Evolutionary conservation across 2,113 vertebrate genomes (phyloP), one percentile per base, ranked within the genome.

Genomic region (Zapornia atra): DNA sequence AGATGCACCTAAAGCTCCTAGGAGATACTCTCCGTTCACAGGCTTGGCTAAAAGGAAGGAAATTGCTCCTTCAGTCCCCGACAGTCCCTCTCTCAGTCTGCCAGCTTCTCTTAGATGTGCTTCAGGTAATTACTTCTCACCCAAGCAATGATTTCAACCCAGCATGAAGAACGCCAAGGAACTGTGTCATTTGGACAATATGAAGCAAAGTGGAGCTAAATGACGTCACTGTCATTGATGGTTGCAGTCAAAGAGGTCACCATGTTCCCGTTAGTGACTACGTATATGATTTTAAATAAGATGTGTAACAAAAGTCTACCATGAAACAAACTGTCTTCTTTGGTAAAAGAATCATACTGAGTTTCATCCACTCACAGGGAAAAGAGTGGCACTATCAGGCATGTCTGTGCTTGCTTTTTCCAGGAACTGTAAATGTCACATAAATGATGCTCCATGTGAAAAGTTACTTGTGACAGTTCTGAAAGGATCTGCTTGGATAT

Each of bases 401-500:
- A 78, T 48, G 48, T 79, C 65, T 42, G 24, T 75, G 20, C 14
- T 2, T 10, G 18, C 9, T 77, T 93, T 92, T 86, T 25, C 36
- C 60, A 75, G 56, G 64, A 68, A 54, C 33, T 28, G 8, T 26
- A 89, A 84, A 73, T 66, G 60, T 78, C 83, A 79, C 6, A 42
- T 85, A 79, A 91, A 79, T 75, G 34, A 86, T 28, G 57, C 18
- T 56, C 53, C 34, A n/a, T 29, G 15, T 71, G 80, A 88, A 86
- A 92, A 95, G 42, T 54, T 28, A 33, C 22, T 93, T 80, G 20
- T 89, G 86, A 79, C 57, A 92, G 89, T 48, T 87, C 78, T 90
- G 46, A 89, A 84, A 84, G 71, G 48, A 79, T 84, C 73, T 82
- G 10, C 64, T 91, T 69, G 50, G 31, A 90, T 0, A 0, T 15